Evolutionary conservation across 1,140 invertebrate genomes (phyloP).

Genomic region (Leptoteleia sp.): DNA sequence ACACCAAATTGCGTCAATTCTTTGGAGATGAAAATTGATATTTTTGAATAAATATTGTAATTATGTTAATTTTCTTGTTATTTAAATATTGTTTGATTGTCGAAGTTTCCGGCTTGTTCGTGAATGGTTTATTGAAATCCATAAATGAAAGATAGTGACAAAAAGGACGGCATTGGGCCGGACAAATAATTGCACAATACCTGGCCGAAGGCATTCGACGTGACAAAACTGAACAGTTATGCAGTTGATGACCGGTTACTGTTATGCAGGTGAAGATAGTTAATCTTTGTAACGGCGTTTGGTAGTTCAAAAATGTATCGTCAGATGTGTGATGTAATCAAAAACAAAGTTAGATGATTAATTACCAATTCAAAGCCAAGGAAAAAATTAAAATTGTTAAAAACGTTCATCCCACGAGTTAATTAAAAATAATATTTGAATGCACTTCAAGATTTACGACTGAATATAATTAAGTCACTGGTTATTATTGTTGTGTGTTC

Average conservation of each 20-base stretch:
- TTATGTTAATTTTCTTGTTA: background rate
- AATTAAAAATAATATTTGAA: constrained; percentile 14
- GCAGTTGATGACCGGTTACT: constrained; percentile 34
- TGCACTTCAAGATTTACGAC: too few relatives aligned
- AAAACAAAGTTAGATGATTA: constrained; percentile 15
- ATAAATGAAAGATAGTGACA: background rate
- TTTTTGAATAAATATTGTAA: background rate
- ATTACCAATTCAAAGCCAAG: constrained; percentile 22
- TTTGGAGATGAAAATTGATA: too few relatives aligned
- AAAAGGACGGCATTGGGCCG: constrained; percentile 20
- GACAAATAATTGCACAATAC: constrained; percentile 34
- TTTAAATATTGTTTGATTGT: constrained; percentile 4
- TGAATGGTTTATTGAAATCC: background rate
- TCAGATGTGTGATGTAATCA: constrained; percentile 24
- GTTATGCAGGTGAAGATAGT: constrained; percentile 46
- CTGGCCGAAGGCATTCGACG: constrained; percentile 12
- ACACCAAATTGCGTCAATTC: background rate
- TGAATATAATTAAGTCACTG: too few relatives aligned
- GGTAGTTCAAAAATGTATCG: constrained; percentile 4
- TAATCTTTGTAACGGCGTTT: constrained; percentile 34
- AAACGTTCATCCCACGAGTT: constrained; percentile 19
- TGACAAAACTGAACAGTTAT: constrained; percentile 56
- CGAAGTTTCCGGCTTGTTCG: background rate
- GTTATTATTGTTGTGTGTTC: too few relatives aligned
- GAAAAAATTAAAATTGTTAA: constrained; percentile 19